phyloP scores from a whole-genome alignment of 2,797 vertebrate species.

The Rhinophrynus dorsalis region DNA sequence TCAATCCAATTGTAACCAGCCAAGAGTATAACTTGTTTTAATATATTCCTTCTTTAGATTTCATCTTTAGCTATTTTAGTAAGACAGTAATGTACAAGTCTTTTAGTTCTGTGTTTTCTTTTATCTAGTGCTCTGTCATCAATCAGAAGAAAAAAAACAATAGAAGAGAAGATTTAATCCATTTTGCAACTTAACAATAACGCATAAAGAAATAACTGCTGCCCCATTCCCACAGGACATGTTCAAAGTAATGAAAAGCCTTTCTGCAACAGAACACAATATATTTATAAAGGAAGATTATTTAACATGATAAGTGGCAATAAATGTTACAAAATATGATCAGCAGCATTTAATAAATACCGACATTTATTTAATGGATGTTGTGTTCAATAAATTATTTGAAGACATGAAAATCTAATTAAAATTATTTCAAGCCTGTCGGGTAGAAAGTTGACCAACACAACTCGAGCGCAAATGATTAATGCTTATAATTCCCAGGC shows the following conservation, averaged over 20 bases:
- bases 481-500: conserved; percentile 34
- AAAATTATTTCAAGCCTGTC: conserved; percentile 47
- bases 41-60: conserved; percentile 27
- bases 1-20: background rate
- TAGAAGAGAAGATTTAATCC: conserved; percentile 26
- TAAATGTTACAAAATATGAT: conserved; percentile 50
- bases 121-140: conserved; percentile 26
- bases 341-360: conserved; percentile 44
- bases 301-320: conserved; percentile 48
- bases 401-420: conserved; percentile 46
- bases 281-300: conserved; percentile 47
- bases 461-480: conserved; percentile 43
- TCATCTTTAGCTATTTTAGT: conserved; percentile 17
- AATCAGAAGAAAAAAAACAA: conserved; percentile 23
- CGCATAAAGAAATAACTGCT: conserved; percentile 40
- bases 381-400: conserved; percentile 50
- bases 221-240: conserved; percentile 41
- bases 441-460: conserved; percentile 41
- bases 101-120: conserved; percentile 27
- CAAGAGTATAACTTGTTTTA: background rate
- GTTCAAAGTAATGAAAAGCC: conserved; percentile 42
- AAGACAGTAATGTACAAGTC: conserved; percentile 24
- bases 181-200: conserved; percentile 43
- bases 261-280: conserved; percentile 41
- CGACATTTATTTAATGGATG: conserved; percentile 49